Conservation (phyloP, 2,113 vertebrate genomes). For the Engraulis encrasicolus region DNA sequence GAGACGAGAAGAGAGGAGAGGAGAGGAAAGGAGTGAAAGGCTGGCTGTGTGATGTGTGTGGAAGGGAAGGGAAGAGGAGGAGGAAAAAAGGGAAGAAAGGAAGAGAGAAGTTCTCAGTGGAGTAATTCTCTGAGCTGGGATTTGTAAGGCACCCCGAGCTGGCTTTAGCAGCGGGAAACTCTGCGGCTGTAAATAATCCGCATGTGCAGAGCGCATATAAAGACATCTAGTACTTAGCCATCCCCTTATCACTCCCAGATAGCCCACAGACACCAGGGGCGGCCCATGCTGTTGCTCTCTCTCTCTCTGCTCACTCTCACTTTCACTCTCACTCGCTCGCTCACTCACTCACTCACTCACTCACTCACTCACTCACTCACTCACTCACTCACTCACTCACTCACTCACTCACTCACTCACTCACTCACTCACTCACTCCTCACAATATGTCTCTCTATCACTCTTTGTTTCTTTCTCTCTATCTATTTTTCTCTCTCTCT, state of each 20-base stretch:
- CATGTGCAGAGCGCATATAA: slow-evolving; percentile 71
- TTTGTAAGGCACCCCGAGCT: slow-evolving; percentile 71
- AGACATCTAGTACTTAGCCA: slow-evolving; percentile 71
- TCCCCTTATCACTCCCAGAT: slow-evolving; percentile 69
- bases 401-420: slow-evolving; percentile 28
- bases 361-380: neutral
- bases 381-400: neutral
- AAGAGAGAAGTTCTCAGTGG: slow-evolving; percentile 46
- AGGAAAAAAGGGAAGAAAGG: neutral
- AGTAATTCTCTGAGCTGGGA: slow-evolving; percentile 69
- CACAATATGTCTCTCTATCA: neutral
- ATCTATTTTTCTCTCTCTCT: neutral
- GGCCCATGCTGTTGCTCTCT: neutral
- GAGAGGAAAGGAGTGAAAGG: neutral
- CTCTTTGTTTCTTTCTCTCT: neutral
- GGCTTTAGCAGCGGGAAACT: slow-evolving; percentile 75
- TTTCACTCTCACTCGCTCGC: neutral
- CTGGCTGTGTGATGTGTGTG: neutral
- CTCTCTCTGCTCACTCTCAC: neutral
- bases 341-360: neutral
- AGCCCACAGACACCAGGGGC: slow-evolving; percentile 68
- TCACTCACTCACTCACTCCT: no score
- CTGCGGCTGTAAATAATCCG: slow-evolving; percentile 79
- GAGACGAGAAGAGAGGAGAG: no score
- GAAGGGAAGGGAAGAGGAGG: neutral